These are phyloP conservation scores for Drosophila peninsularis DNA, from an alignment of 2,888 invertebrate genomes.

Conservation along the genomic window DNA sequence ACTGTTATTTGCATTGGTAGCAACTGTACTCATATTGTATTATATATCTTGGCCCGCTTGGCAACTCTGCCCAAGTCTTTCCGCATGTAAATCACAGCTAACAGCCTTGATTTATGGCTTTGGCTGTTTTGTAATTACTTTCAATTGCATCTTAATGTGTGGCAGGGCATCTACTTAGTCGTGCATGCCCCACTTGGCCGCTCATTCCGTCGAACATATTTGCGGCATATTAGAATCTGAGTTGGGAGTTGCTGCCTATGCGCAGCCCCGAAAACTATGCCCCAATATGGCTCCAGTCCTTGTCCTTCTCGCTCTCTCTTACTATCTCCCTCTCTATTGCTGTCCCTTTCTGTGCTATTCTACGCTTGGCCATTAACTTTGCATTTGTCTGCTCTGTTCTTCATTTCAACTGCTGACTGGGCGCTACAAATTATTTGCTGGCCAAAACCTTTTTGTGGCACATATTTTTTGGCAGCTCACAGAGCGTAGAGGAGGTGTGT, in stretches of 20 bases:
- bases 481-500: neutral
- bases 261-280: slow-evolving; percentile 10
- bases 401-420: slow-evolving; percentile 58
- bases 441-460: slow-evolving; percentile 43
- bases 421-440: slow-evolving; percentile 52
- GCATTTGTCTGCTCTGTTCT: slow-evolving; percentile 45
- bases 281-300: neutral
- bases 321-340: neutral
- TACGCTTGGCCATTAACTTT: slow-evolving; percentile 47
- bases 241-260: slow-evolving; percentile 21
- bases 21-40: neutral
- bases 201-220: slow-evolving; percentile 7
- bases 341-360: neutral
- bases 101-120: neutral
- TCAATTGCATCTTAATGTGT: neutral
- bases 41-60: neutral
- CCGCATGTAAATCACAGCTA: neutral
- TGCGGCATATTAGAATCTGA: slow-evolving; percentile 32
- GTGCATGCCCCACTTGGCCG: neutral
- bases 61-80: neutral
- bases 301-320: neutral
- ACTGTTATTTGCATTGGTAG: neutral
- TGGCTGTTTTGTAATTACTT: neutral
- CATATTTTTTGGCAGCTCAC: slow-evolving; percentile 39
- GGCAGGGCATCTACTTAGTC: slow-evolving; percentile 1